Percentiles rank a stretch among this genome's conserved stretches.
Conservation (phyloP, 2,113 vertebrate genomes). For the Poeciliopsis turrubarensis region DNA sequence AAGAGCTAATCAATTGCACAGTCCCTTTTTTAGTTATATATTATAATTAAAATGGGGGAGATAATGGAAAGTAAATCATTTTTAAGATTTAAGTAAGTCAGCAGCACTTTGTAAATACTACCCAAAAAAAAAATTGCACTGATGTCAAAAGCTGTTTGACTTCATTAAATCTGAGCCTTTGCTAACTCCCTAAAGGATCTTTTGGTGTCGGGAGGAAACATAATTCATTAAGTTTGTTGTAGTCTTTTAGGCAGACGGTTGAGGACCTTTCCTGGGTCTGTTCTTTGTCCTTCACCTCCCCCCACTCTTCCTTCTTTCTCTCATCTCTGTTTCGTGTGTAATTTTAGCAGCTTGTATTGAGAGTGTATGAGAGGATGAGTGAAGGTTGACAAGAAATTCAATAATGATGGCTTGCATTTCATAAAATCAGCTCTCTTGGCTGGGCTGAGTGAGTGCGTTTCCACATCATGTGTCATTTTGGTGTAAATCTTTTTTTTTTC, state of each 20-base stretch:
- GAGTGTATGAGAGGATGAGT: conserved; percentile 26
- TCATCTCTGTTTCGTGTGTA: background rate
- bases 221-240: conserved; percentile 59
- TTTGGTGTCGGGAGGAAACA: conserved; percentile 38
- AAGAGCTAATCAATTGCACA: too few relatives aligned
- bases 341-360: conserved; percentile 10
- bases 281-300: conserved; percentile 31
- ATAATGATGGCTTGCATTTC: conserved; percentile 47
- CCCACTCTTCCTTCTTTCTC: background rate
- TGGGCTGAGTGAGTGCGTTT: background rate
- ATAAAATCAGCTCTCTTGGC: background rate
- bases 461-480: conserved; percentile 1
- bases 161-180: conserved; percentile 38
- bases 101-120: background rate
- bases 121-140: background rate
- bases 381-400: conserved; percentile 31
- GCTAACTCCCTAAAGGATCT: conserved; percentile 33
- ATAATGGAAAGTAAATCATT: conserved; percentile 2
- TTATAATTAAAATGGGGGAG: background rate
- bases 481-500: conserved; percentile 7
- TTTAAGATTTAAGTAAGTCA: conserved; percentile 1
- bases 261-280: conserved; percentile 22
- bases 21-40: background rate
- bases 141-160: background rate
- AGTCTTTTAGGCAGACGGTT: conserved; percentile 18